Conservation (phyloP, 2,797 vertebrate genomes). For the Pogonophryne albipinna region DNA sequence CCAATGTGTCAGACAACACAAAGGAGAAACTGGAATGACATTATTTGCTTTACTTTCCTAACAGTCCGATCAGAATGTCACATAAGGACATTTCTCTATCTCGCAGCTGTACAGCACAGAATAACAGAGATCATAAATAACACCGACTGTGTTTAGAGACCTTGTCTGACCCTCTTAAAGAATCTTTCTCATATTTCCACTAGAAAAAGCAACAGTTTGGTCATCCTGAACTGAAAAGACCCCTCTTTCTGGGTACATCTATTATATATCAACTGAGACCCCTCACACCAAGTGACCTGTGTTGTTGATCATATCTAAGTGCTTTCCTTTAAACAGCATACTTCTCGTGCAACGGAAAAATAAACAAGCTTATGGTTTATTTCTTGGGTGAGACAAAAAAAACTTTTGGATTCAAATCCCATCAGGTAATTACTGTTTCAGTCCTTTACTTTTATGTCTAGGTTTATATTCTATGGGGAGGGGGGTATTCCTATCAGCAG, state of each 20-base stretch:
- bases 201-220: slow-evolving; percentile 30
- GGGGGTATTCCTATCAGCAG: slow-evolving; percentile 63
- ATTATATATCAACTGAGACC: slow-evolving; percentile 19
- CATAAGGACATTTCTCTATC: slow-evolving; percentile 31
- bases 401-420: slow-evolving; percentile 46
- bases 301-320: slow-evolving; percentile 44
- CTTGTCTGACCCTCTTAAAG: slow-evolving; percentile 45
- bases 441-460: slow-evolving; percentile 62
- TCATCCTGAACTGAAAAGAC: slow-evolving; percentile 41
- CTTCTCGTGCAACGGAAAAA: background rate
- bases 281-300: slow-evolving; percentile 10
- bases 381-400: slow-evolving; percentile 23
- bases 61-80: slow-evolving; percentile 50
- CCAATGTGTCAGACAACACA: slow-evolving; percentile 22
- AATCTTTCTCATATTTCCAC: slow-evolving; percentile 45
- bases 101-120: slow-evolving; percentile 8
- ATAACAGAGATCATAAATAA: slow-evolving; percentile 43
- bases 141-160: slow-evolving; percentile 32
- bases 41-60: slow-evolving; percentile 47
- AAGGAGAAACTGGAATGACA: slow-evolving; percentile 37
- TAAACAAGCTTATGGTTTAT: slow-evolving; percentile 21
- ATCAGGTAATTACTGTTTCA: slow-evolving; percentile 68
- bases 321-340: background rate
- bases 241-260: slow-evolving; percentile 25
- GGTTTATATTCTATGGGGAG: slow-evolving; percentile 49